These are phyloP conservation scores for Cololabis saira DNA, from an alignment of 2,113 vertebrate species.

Conservation along the genomic window DNA sequence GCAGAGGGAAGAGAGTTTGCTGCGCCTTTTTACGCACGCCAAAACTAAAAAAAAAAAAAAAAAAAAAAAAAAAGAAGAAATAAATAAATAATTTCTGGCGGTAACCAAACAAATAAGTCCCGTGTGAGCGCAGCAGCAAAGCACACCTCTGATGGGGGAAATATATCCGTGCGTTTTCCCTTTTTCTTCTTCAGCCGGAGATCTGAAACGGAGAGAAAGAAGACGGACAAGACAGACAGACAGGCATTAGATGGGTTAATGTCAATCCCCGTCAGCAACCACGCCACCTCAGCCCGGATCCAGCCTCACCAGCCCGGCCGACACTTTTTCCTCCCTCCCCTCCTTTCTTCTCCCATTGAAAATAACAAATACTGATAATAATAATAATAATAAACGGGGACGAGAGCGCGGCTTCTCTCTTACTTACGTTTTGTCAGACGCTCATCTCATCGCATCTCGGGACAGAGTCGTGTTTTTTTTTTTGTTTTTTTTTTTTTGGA, in stretches of 20 bases:
- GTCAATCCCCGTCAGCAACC: constrained; percentile 90
- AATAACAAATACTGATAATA: no score
- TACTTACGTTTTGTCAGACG: constrained; percentile 81
- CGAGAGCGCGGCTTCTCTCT: constrained; percentile 22
- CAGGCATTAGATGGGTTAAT: constrained; percentile 89
- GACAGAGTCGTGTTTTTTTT: constrained; percentile 68
- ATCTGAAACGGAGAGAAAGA: constrained; percentile 80
- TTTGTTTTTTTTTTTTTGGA: constrained; percentile 82
- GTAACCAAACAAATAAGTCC: constrained; percentile 75
- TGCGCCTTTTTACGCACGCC: constrained; percentile 68
- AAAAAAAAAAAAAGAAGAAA: no score
- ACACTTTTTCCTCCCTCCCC: constrained; percentile 85
- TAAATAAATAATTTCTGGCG: constrained; percentile 60
- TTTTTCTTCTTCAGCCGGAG: constrained; percentile 48
- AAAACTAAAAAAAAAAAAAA: constrained; percentile 50
- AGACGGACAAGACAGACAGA: constrained; percentile 70
- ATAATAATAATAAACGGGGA: constrained; percentile 11
- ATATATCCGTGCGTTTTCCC: constrained; percentile 61
- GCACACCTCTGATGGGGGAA: constrained; percentile 67
- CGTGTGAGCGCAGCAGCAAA: constrained; percentile 50
- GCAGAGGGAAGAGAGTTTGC: constrained; percentile 56
- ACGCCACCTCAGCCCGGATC: constrained; percentile 91
- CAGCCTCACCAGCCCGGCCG: constrained; percentile 85
- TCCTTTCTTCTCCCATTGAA: constrained; percentile 51
- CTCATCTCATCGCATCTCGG: constrained; percentile 74